Evolutionary conservation across 2,113 vertebrate genomes (phyloP).

Genomic region (Pseudonaja textilis): DNA sequence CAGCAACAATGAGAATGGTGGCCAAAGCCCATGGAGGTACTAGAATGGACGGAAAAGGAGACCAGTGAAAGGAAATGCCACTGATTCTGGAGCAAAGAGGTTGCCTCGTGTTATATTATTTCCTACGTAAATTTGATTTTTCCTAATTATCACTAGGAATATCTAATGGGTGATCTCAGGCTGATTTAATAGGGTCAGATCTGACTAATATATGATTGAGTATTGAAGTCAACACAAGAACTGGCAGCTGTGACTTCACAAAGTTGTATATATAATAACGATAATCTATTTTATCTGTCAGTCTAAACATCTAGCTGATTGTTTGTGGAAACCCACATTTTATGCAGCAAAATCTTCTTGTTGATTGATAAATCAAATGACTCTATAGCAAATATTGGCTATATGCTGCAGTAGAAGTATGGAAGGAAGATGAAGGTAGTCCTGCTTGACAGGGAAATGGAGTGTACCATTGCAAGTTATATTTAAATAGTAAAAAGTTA

Average conservation of each 20-base stretch:
- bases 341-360: not conserved
- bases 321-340: not conserved
- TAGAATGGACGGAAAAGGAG: conserved; percentile 47
- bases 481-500: not conserved
- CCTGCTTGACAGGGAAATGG: not conserved
- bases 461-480: not conserved
- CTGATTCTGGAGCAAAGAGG: not conserved
- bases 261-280: not conserved
- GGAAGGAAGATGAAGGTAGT: not conserved
- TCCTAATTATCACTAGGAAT: not conserved
- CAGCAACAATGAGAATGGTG: conserved; percentile 77
- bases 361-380: not conserved
- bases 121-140: not conserved
- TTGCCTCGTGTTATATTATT: not conserved
- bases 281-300: not conserved
- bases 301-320: not conserved
- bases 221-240: not conserved
- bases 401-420: not conserved
- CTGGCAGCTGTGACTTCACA: not conserved
- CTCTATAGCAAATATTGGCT: not conserved
- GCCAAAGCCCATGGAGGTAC: conserved; percentile 87
- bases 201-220: not conserved
- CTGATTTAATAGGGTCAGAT: not conserved
- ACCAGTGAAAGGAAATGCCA: not conserved
- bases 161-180: not conserved